A percentile compares a stretch with the other conserved stretches of the same genome.
Conservation (phyloP, 2,113 vertebrate genomes). For the Microtus ochrogaster region DNA sequence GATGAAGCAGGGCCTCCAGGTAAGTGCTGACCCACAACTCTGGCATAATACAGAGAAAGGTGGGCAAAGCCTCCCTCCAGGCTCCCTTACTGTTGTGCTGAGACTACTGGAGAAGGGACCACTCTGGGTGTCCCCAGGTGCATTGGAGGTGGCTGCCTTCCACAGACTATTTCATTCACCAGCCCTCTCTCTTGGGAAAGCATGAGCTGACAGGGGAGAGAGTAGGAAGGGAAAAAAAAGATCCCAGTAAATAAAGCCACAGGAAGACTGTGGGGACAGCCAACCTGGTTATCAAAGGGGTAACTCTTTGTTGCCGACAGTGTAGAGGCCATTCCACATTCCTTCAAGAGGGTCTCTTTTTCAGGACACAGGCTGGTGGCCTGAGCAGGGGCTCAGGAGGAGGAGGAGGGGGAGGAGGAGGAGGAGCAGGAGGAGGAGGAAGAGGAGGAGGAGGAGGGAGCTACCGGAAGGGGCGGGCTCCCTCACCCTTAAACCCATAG, state of each 20-base stretch:
- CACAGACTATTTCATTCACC: neutral
- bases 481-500: constrained; percentile 75
- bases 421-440: too few species aligned
- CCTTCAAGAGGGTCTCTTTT: neutral
- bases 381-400: neutral
- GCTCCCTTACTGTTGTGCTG: too few species aligned
- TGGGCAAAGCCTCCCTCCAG: too few species aligned
- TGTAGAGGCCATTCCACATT: neutral
- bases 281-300: constrained; percentile 37
- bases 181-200: neutral
- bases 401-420: too few species aligned
- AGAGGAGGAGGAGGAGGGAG: neutral
- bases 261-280: neutral
- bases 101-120: neutral
- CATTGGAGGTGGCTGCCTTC: neutral
- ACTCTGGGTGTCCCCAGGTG: neutral
- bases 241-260: constrained; percentile 49
- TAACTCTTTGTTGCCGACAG: neutral
- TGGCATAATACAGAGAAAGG: neutral
- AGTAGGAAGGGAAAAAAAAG: constrained; percentile 55
- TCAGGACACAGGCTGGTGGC: neutral
- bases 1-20: too few species aligned
- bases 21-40: neutral
- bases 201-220: constrained; percentile 48
- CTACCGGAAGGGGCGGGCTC: constrained; percentile 47